A percentile compares a stretch with the other conserved stretches of the same genome.
phyloP scores from a whole-genome alignment of 2,113 vertebrate genomes.

The Psilopogon haemacephalus region DNA sequence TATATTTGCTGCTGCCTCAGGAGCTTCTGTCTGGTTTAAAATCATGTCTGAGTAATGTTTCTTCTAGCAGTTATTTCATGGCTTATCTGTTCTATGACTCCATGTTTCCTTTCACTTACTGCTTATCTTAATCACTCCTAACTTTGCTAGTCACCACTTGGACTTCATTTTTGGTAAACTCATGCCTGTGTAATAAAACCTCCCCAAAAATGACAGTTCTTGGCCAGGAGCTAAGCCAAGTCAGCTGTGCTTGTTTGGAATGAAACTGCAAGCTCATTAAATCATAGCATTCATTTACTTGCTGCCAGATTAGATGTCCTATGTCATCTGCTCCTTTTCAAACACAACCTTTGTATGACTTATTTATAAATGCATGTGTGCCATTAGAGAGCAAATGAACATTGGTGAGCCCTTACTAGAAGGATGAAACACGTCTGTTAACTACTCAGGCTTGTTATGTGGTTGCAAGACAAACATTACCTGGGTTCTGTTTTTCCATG shows the following conservation, averaged over 20 bases:
- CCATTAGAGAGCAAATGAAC: not conserved
- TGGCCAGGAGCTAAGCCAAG: not conserved
- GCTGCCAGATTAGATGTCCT: not conserved
- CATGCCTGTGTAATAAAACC: not conserved
- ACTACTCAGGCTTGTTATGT: rapidly evolving
- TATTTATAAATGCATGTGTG: not conserved
- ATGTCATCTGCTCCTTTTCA: not conserved
- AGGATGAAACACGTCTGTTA: not conserved
- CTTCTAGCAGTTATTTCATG: not conserved
- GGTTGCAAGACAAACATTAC: not conserved
- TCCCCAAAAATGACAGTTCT: not conserved
- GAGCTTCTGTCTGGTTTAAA: slow-evolving; percentile 35
- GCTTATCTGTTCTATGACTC: not conserved
- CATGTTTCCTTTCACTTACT: not conserved
- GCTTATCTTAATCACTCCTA: not conserved
- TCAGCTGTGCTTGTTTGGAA: not conserved
- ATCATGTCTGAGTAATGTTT: slow-evolving; percentile 6
- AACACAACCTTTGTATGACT: not conserved
- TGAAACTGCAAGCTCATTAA: slow-evolving; percentile 9
- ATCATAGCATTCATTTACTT: slow-evolving; percentile 7
- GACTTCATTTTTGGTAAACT: not conserved
- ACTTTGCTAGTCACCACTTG: not conserved
- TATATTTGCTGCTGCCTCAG: slow-evolving; percentile 50
- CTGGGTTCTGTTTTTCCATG: not conserved
- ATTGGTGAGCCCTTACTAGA: not conserved